Evolutionary conservation across 2,888 invertebrate genomes (phyloP), one percentile per base, ranked within the genome.

Genomic region (Ormyrus pomaceus): DNA sequence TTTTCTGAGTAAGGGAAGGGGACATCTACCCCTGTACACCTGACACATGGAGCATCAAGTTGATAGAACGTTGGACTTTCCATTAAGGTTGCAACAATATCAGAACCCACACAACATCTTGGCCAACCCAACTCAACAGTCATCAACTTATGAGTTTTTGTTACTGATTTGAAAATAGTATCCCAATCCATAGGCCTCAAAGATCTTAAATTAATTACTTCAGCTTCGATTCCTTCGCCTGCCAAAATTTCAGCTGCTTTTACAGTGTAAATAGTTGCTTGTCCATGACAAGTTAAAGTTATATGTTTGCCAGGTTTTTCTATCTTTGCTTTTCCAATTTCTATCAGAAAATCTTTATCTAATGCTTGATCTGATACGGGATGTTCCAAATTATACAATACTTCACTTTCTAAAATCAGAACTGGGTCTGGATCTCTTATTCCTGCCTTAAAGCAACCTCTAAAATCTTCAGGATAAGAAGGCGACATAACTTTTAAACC

Each of bases 61-160:
- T 86, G 79, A 81, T 83, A 86, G n/a, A 86, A 86, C 7, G 84
- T 80, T 66, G 85, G 76, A 82, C 84, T 86, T 77, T 86, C 86
- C 86, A 86, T 86, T 50, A 86, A 34, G 48, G 80, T 86, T 10
- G 86, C 84, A 2, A 83, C 79, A 13, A 86, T 86, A 73, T 86
- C 86, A 58, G 86, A 68, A 46, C 86, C 86, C 13, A 95, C 92
- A 19, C 93, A 93, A 87, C 91, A 92, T 84, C 92, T 92, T 9
- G 94, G 94, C 94, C 94, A 94, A n/a, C 94, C 94, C 64, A 92
- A 91, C 85, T 94, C 94, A 5, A 94, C 93, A 5, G 93, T 93
- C 62, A 95, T 92, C 73, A 94, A 86, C 85, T 93, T 93, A 86
- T 94, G 92, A 6, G 94, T 94, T 89, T 94, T 94, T 90, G 92